Base-by-base conservation (phyloP, 64 coral and sea anemone genomes). In the Cladopsammia gracilis region DNA sequence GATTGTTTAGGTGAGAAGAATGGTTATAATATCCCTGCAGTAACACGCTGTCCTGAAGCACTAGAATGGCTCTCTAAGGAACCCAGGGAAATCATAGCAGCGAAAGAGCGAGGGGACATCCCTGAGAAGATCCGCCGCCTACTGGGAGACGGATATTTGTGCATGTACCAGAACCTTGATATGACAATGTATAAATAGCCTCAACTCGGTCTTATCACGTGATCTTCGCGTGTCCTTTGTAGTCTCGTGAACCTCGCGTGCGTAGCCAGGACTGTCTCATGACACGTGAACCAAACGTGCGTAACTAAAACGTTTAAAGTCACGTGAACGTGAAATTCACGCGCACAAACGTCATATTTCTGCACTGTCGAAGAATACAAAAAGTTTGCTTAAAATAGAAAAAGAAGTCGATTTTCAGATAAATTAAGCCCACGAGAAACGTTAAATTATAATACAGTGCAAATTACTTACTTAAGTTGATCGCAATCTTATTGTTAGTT, bases 141-240 rank as follows among this genome's bases (percentile, higher is more conserved):
- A 12, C 70, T 99, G 58, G 98, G 98, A 19, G 98, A 99, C 62
- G 92, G 91, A 10, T 99, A 99, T 68, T 70, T 99, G 18, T 99
- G 98, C 73, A 86, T 99, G 70, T 99, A 99, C 78, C 94, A 99
- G 83, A 99, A 96, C 83, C 85, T 90, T n/a, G 98, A 96, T 52
- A 96, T 96, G 72, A 88, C 91, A 9, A 99, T 99, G 98, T 99
- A 99, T 88, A 99, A 94, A 59, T 99, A 78, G 50, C 12, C 53
- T 56, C 53, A 6, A 56, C 12, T 1, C 13, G 14, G 54, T 57
- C 13, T 10, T 13, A 65, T 84, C 58, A 11, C 7, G 80, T 45
- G 80, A 64, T 5, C n/a, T 10, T 12, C 15, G 1, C 48, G 50
- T 77, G 75, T 7, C 61, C 7, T 10, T 57, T 57, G 34, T 57